Evolutionary conservation across 2,888 invertebrate species (phyloP), one percentile per base, ranked within the genome.

Genomic region (Dermolepida albohirtum): DNA sequence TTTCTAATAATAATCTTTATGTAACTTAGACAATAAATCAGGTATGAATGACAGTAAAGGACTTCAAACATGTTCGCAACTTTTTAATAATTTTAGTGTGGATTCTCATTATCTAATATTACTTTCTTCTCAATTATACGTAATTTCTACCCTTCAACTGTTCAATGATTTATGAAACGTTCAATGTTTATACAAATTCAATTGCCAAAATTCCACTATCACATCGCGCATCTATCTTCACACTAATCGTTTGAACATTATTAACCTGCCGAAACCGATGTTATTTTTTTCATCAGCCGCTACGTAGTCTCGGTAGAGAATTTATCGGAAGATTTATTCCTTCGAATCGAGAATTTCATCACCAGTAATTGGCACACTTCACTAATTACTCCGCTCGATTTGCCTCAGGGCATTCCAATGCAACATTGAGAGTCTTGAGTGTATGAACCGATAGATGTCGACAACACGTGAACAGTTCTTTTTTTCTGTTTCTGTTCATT

Each of bases 321-420:
- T 71, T 72, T 71, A 70, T 64, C 62, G 72, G 66, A 68, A 71
- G 71, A 70, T 72, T 70, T 67, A 68, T 69, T 68, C 66, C 55
- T 62, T 54, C 71, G 63, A 66, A 68, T 71, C 70, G 63, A 64
- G 41, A 55, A 67, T 71, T 71, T 72, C 72, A 70, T 69, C 72
- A 70, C 72, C 59, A 70, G 69, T 72, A 72, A 72, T 72, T 72
- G 72, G 72, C 66, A 66, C 49, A 66, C 57, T 66, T 27, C 41
- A 57, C 54, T 66, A 66, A 66, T 66, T 66, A 66, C 49, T 57
- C 39, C 66, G 66, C 54, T 54, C 66, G 66, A 66, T 66, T 66
- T 66, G 55, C 66, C 22, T 17, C 14, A n/a, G 39, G 44, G 57
- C 34, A 66, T 66, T 66, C 49, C 44, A 43, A 66, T 55, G 66